Percentiles rank a stretch among this genome's conserved stretches.
These are phyloP conservation scores for Punctoribates punctum DNA, from an alignment of 2,888 invertebrate genomes.

Conservation along the genomic window DNA sequence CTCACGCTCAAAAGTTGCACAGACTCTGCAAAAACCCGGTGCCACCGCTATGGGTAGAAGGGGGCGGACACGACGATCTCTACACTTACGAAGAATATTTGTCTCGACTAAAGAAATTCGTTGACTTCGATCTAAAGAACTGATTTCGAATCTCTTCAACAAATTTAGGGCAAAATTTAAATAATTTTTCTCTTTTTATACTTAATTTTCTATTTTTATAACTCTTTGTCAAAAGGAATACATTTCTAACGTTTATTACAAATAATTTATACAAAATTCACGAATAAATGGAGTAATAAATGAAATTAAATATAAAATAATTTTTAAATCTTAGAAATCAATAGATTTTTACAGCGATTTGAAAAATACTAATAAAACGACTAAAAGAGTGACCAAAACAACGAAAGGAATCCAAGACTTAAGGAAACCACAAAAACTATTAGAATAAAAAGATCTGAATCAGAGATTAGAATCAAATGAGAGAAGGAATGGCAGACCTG, in stretches of 20 bases:
- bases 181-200: too few relatives aligned
- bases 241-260: too few relatives aligned
- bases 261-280: too few relatives aligned
- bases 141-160: not conserved
- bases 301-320: not conserved
- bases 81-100: slow-evolving; percentile 39
- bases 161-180: too few relatives aligned
- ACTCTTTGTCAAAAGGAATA: too few relatives aligned
- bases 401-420: slow-evolving; percentile 49
- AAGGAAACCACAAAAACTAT: slow-evolving; percentile 45
- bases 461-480: not conserved
- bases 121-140: slow-evolving; percentile 32
- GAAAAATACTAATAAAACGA: slow-evolving; percentile 33
- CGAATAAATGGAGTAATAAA: too few relatives aligned
- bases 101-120: slow-evolving; percentile 36
- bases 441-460: not conserved
- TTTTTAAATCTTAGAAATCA: not conserved
- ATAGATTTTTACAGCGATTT: not conserved
- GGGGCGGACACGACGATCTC: slow-evolving; percentile 39
- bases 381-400: slow-evolving; percentile 43
- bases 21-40: not conserved
- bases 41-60: slow-evolving; percentile 37
- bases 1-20: slow-evolving; percentile 32
- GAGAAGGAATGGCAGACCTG: slow-evolving; percentile 39
- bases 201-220: too few relatives aligned